Evolutionary conservation across 2,888 invertebrate genomes (phyloP).

Genomic region (Carterocephalus palaemon): DNA sequence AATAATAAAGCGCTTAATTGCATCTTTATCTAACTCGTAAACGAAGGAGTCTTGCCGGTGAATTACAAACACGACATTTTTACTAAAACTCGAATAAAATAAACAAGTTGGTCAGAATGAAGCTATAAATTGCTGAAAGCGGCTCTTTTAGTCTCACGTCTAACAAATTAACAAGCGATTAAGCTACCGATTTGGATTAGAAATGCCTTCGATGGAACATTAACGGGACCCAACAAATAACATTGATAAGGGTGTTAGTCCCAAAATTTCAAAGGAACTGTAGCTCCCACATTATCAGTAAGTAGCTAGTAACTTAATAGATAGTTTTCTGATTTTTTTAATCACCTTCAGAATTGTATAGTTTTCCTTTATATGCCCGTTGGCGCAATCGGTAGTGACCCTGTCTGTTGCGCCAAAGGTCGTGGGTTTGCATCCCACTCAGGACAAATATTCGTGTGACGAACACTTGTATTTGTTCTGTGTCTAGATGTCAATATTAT

Average conservation of each 20-base stretch:
- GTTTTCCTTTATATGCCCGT: too few relatives aligned
- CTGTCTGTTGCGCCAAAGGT: too few relatives aligned
- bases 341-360: too few relatives aligned
- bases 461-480: too few relatives aligned
- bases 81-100: conserved; percentile 50
- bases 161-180: conserved; percentile 77
- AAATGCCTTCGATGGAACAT: conserved; percentile 54
- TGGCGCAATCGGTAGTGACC: too few relatives aligned
- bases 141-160: conserved; percentile 66
- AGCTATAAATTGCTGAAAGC: conserved; percentile 70
- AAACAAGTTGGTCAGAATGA: conserved; percentile 64
- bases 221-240: conserved; percentile 68
- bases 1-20: conserved; percentile 43
- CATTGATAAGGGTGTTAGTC: conserved; percentile 50
- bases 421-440: too few relatives aligned
- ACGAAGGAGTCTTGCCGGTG: conserved; percentile 39
- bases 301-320: too few relatives aligned
- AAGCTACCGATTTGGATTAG: conserved; percentile 72
- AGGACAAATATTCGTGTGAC: too few relatives aligned
- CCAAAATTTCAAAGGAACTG: conserved; percentile 33
- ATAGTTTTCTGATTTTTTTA: too few relatives aligned
- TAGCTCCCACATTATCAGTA: too few relatives aligned
- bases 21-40: conserved; percentile 48
- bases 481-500: too few relatives aligned
- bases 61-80: conserved; percentile 40